phyloP scores from a whole-genome alignment of 2,797 vertebrate genomes.

The Erethizon dorsatum region DNA sequence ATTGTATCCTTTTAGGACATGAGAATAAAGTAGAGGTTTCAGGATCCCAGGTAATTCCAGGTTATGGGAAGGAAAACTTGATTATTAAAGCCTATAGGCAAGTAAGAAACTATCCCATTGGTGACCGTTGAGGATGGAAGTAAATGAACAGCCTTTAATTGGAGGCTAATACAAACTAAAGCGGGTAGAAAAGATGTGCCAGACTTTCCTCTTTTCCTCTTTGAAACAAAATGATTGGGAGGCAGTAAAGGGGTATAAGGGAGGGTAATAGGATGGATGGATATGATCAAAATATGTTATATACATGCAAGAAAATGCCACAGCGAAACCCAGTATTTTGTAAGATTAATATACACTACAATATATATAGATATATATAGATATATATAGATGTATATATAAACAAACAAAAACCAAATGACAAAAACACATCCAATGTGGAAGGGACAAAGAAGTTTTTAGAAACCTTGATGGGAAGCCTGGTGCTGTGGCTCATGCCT shows the following conservation, averaged over 20 bases:
- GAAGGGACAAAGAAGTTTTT: constrained; percentile 46
- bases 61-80: constrained; percentile 12
- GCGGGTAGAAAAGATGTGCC: constrained; percentile 34
- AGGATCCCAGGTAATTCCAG: constrained; percentile 55
- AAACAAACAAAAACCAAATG: background rate
- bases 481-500: background rate
- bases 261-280: background rate
- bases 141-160: constrained; percentile 53
- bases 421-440: background rate
- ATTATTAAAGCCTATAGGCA: constrained; percentile 45
- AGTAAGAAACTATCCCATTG: constrained; percentile 45
- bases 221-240: constrained; percentile 31
- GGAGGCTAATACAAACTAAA: constrained; percentile 48
- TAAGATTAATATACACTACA: background rate
- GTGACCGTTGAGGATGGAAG: constrained; percentile 27
- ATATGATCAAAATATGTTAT: background rate
- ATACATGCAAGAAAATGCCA: background rate
- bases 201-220: constrained; percentile 2
- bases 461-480: background rate
- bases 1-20: constrained; percentile 96
- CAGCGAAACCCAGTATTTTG: background rate
- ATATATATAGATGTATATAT: background rate
- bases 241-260: background rate
- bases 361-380: too few species aligned
- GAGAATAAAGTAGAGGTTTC: constrained; percentile 60